phyloP scores from a whole-genome alignment of 1,140 invertebrate species.

The Anoplolepis gracilipes region DNA sequence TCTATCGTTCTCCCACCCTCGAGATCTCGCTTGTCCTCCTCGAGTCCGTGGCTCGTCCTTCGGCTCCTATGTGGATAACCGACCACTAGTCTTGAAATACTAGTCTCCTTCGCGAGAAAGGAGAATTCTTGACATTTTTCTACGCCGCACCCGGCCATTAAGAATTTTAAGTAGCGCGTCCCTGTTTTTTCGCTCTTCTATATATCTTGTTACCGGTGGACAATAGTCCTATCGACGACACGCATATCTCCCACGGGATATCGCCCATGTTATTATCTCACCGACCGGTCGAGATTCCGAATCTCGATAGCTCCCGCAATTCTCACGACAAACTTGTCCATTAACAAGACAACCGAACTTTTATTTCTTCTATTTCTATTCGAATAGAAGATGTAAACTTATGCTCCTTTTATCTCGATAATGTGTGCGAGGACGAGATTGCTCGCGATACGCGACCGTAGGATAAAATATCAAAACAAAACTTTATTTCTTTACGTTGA shows the following conservation, averaged over 20 bases:
- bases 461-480: neutral
- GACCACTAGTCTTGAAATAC: neutral
- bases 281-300: conserved; percentile 32
- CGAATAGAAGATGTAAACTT: neutral
- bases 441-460: neutral
- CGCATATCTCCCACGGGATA: conserved; percentile 31
- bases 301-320: conserved; percentile 31
- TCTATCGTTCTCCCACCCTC: conserved; percentile 11
- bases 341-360: conserved; percentile 29
- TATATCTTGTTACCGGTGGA: conserved; percentile 43
- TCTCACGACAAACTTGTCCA: conserved; percentile 35
- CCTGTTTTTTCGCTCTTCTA: conserved; percentile 38
- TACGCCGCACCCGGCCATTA: conserved; percentile 14
- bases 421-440: neutral
- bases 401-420: conserved; percentile 2
- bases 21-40: neutral
- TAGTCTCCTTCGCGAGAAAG: neutral
- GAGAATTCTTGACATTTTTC: conserved; percentile 48
- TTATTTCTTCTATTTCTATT: neutral
- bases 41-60: neutral
- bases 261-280: conserved; percentile 29
- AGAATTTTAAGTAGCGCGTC: conserved; percentile 60
- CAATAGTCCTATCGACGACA: conserved; percentile 44
- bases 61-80: conserved; percentile 18
- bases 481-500: neutral